Conservation (phyloP, 2,113 vertebrate species). For the Notarius lentiginosus region DNA sequence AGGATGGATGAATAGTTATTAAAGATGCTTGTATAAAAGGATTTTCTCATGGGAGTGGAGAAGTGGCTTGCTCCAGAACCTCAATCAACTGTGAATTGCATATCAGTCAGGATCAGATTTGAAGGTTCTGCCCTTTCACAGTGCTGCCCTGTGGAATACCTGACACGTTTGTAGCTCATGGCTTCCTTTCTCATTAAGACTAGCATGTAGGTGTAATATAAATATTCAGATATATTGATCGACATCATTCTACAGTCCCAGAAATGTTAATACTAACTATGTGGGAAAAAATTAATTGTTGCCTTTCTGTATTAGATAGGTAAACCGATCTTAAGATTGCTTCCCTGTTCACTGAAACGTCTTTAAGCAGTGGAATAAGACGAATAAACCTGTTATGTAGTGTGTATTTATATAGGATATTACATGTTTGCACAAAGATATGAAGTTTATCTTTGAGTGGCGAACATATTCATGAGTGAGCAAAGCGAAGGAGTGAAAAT, state of each 20-base stretch:
- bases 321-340: not conserved
- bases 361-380: not conserved
- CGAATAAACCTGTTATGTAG: not conserved
- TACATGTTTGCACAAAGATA: too few relatives aligned
- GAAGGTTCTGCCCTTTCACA: not conserved
- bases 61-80: not conserved
- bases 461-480: too few relatives aligned
- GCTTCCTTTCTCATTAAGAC: not conserved
- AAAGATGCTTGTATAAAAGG: too few relatives aligned
- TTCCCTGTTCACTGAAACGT: not conserved
- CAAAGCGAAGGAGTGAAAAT: too few relatives aligned
- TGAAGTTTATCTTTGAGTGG: too few relatives aligned
- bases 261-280: not conserved
- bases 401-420: too few relatives aligned
- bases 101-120: not conserved
- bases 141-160: not conserved
- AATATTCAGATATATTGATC: not conserved
- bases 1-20: too few relatives aligned
- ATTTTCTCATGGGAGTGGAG: not conserved
- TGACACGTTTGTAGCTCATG: not conserved
- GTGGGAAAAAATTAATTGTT: not conserved
- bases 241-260: not conserved
- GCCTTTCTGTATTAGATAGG: not conserved
- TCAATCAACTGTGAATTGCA: not conserved
- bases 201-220: not conserved